Base-by-base conservation (phyloP, 2,888 invertebrate genomes). In the Cheilosia impressa region DNA sequence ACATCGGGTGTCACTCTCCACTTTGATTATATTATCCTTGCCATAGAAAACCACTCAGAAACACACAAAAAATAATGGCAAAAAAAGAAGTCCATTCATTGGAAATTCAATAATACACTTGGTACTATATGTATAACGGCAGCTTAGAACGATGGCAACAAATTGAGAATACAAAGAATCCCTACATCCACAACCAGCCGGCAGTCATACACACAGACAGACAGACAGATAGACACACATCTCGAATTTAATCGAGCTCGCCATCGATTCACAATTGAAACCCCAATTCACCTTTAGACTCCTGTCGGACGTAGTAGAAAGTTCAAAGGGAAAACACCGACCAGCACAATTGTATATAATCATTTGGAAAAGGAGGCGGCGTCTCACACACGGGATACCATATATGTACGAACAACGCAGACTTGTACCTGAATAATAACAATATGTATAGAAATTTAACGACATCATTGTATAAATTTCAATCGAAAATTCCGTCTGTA, bases 361-460 rank as follows among this genome's bases (percentile, higher is more conserved):
- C 58, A 80, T 79, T 65, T 76, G 55, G 53, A 41, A 53, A 63
- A 19, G 62, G 55, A 31, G 53, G 57, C 19, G 60, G 34, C 55
- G 31, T 19, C 27, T 47, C 17, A 13, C 45, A 50, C 24, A 50
- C 58, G 65, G 63, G 1, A 17, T 7, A 7, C 17, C 6, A n/a
- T n/a, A 22, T 2, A 15, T n/a, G 19, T 7, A 17, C 9, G 5
- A 17, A 57, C 55, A 57, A 66, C 10, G 22, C 22, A 66, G 13
- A 6, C 22, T 6, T 15, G 15, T 77, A 68, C 60, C 72, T 65
- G 77, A 77, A 72, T 72, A 78, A 83, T 66, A 80, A 76, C 73
- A 79, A 63, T 73, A 79, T 84, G 85, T 77, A 85, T 77, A 81
- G 75, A 81, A 76, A 81, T 85, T 81, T 85, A 72, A 76, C 71